Base-by-base conservation (phyloP, 2,113 vertebrate genomes). In the Xiphias gladius region DNA sequence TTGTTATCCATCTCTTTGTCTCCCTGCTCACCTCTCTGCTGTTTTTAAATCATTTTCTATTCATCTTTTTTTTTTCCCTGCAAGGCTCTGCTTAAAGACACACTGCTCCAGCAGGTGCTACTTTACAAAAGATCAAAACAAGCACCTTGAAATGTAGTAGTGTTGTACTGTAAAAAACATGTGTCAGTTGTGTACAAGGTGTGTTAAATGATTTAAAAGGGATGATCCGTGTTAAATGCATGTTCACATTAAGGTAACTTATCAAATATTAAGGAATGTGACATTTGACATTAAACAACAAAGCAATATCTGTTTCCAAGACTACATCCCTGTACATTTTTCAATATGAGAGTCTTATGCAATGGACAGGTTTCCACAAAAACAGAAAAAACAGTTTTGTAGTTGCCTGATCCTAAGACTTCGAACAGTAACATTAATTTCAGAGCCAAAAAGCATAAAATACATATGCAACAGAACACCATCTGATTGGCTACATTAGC, bases 41-140 rank as follows among this genome's bases (percentile, higher is more conserved):
- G 17, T 48, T 41, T 55, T 59, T 52, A 35, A 72, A 75, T 83
- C 75, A 61, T 52, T 26, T 41, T 28, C 72, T 37, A 74, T 65
- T 64, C 28, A 65, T 54, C 66, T 72, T 57, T 71, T 46, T 54
- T 71, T 37, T 24, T 20, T 2, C 4, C 22, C 65, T 69, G 39
- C 39, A 3, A 28, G 48, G 12, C 24, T 59, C n/a, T 12, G 12
- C 57, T 26, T 43, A 14, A 46, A 54, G 28, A 20, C 71, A 59
- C 17, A 17, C 41, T 30, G 39, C 66, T 54, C n/a, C 72, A 48
- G 73, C 50, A 54, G 54, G 50, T 59, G 50, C 22, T 54, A 37
- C 58, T 65, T 66, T 3, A 55, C 43, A 57, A 4, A 35, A 65
- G 2, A 74, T 55, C 0, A 22, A 46, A 63, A 62, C 72, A 68